Evolutionary conservation across 2,888 invertebrate genomes (phyloP).

Genomic region (Coelogynopora nodosa): DNA sequence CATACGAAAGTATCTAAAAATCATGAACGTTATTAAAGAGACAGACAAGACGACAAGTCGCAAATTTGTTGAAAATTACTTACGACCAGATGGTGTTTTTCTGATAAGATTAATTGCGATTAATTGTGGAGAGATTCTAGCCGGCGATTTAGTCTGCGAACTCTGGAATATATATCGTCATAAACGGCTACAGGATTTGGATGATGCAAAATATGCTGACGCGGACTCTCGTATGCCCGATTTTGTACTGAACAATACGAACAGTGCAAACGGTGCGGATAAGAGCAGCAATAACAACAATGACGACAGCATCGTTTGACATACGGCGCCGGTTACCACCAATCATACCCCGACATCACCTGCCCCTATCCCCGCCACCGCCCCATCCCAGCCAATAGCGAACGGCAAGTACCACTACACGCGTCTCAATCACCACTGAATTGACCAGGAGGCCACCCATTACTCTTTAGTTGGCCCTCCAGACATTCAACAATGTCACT

Average conservation of each 20-base stretch:
- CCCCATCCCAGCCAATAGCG: neutral
- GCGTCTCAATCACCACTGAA: slow-evolving; percentile 7
- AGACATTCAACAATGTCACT: too few relatives aligned
- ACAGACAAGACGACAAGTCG: slow-evolving; percentile 59
- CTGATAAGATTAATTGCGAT: slow-evolving; percentile 54
- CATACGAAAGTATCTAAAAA: slow-evolving; percentile 62
- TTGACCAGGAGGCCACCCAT: neutral
- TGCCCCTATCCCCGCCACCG: neutral
- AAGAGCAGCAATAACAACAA: slow-evolving; percentile 36
- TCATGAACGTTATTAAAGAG: slow-evolving; percentile 61
- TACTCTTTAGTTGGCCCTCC: too few relatives aligned
- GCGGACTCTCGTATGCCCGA: slow-evolving; percentile 42
- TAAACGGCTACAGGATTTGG: slow-evolving; percentile 48
- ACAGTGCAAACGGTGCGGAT: slow-evolving; percentile 22
- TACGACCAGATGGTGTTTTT: slow-evolving; percentile 60
- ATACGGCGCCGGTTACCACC: neutral
- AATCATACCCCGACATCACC: neutral
- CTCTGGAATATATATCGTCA: slow-evolving; percentile 53
- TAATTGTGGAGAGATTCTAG: slow-evolving; percentile 52
- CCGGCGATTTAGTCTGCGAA: slow-evolving; percentile 52
- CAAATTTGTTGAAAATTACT: slow-evolving; percentile 57
- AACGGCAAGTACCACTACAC: slow-evolving; percentile 31
- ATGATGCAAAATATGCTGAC: slow-evolving; percentile 43
- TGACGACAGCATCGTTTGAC: slow-evolving; percentile 19
- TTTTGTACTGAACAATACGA: slow-evolving; percentile 38